Conservation (phyloP, 2,888 invertebrate genomes). For the Charanyca ferruginea region DNA sequence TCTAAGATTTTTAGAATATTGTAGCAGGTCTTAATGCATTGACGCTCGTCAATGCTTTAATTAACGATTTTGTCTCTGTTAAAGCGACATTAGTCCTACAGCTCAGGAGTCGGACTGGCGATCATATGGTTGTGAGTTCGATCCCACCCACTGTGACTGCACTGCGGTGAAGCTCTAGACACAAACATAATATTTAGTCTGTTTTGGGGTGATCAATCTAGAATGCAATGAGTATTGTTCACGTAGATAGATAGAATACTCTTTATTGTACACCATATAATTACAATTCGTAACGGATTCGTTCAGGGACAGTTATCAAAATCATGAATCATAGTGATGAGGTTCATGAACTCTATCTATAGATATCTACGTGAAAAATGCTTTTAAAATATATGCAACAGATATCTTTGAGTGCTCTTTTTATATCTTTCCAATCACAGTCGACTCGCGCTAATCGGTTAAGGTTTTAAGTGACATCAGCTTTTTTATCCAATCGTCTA, state of each 20-base stretch:
- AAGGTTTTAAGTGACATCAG: slow-evolving; percentile 26
- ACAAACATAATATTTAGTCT: slow-evolving; percentile 30
- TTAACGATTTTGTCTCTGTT: slow-evolving; percentile 50
- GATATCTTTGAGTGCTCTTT: slow-evolving; percentile 15
- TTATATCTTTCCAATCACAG: slow-evolving; percentile 20
- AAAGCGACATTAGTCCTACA: slow-evolving; percentile 48
- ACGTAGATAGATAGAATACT: slow-evolving; percentile 15
- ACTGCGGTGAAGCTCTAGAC: slow-evolving; percentile 39
- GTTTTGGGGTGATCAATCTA: slow-evolving; percentile 22
- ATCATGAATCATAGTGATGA: slow-evolving; percentile 28
- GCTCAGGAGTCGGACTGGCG: slow-evolving; percentile 41
- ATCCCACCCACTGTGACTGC: slow-evolving; percentile 34
- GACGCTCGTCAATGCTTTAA: slow-evolving; percentile 25
- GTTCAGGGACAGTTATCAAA: slow-evolving; percentile 38
- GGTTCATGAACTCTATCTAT: slow-evolving; percentile 40
- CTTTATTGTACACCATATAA: slow-evolving; percentile 30
- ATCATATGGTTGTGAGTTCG: slow-evolving; percentile 53
- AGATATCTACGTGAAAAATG: slow-evolving; percentile 42
- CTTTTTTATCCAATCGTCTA: slow-evolving; percentile 4
- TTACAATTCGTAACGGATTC: slow-evolving; percentile 33
- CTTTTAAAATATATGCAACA: slow-evolving; percentile 23
- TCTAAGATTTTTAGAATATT: slow-evolving; percentile 20
- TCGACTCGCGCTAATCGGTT: slow-evolving; percentile 2
- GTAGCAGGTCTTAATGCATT: slow-evolving; percentile 4
- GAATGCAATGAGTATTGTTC: slow-evolving; percentile 35